phyloP scores from a whole-genome alignment of 2,888 invertebrate species.

The Drosophila helvetica region DNA sequence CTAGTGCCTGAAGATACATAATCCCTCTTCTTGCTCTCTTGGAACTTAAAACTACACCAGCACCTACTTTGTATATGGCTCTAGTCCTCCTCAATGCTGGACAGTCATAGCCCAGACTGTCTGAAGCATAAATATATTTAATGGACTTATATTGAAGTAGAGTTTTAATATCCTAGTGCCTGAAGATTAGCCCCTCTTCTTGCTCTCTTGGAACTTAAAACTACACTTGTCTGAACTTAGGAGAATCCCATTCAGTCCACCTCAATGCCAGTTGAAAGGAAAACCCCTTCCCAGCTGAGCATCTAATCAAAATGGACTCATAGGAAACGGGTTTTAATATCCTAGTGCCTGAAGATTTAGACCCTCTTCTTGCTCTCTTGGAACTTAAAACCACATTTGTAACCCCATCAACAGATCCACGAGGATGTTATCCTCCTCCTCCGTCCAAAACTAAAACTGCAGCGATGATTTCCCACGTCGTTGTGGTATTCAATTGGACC shows the following conservation, averaged over 20 bases:
- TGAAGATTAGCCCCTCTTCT: constrained; percentile 32
- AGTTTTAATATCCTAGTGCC: constrained; percentile 56
- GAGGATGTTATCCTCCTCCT: too few species aligned
- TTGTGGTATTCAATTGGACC: constrained; percentile 76
- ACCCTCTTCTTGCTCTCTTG: too few species aligned
- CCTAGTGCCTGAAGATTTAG: too few species aligned
- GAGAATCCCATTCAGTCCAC: constrained; percentile 28
- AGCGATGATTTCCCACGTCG: constrained; percentile 38
- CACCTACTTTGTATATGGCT: background rate
- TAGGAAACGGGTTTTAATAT: background rate
- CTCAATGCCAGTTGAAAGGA: constrained; percentile 36
- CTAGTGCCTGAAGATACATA: constrained; percentile 49
- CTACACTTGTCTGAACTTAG: constrained; percentile 10
- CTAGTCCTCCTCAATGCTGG: too few species aligned
- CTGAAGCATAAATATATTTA: too few species aligned
- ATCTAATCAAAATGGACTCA: constrained; percentile 42
- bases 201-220: constrained; percentile 50
- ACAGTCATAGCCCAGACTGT: too few species aligned
- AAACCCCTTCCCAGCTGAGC: constrained; percentile 21
- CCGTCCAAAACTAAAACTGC: constrained; percentile 64
- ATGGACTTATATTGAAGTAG: background rate
- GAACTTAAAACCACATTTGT: too few species aligned
- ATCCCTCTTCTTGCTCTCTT: constrained; percentile 43
- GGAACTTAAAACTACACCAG: constrained; percentile 40
- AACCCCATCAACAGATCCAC: too few species aligned